Evolutionary conservation across 2,113 vertebrate species (phyloP).

Genomic region (Rhynchopsitta pachyrhyncha): DNA sequence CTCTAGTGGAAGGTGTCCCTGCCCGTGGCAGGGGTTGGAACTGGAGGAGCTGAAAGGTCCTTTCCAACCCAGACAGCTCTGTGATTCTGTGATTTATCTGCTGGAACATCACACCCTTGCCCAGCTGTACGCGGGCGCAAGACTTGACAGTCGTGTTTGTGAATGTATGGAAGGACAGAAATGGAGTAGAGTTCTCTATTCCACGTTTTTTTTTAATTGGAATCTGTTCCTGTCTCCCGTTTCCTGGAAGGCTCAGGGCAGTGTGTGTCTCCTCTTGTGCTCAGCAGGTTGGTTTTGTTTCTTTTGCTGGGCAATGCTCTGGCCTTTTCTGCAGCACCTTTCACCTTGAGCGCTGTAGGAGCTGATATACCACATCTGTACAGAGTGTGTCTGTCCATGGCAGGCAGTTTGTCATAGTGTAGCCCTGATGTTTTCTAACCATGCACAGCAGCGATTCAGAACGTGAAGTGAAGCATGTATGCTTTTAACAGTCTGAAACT

Average conservation of each 20-base stretch:
- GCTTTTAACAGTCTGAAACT: background rate
- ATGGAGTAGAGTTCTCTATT: background rate
- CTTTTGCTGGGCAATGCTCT: background rate
- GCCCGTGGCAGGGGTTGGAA: accelerated
- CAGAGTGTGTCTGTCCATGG: accelerated
- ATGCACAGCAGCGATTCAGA: background rate
- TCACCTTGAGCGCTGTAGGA: background rate
- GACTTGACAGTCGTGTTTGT: background rate
- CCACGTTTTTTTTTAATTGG: background rate
- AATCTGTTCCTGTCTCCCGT: background rate
- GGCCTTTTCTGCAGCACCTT: background rate
- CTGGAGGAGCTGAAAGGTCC: background rate
- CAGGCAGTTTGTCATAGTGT: background rate
- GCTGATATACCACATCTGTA: accelerated
- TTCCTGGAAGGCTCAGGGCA: background rate
- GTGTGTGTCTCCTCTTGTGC: background rate
- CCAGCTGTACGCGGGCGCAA: background rate
- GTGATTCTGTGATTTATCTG: background rate
- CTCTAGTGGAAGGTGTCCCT: background rate
- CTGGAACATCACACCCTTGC: background rate
- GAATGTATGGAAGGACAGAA: background rate
- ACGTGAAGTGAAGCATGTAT: background rate
- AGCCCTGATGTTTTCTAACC: background rate
- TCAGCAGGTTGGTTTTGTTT: background rate
- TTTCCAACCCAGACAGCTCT: background rate